Percentiles rank a stretch among this genome's conserved stretches.
phyloP scores from a whole-genome alignment of 2,888 invertebrate species.

The Eucriotettix oculatus region DNA sequence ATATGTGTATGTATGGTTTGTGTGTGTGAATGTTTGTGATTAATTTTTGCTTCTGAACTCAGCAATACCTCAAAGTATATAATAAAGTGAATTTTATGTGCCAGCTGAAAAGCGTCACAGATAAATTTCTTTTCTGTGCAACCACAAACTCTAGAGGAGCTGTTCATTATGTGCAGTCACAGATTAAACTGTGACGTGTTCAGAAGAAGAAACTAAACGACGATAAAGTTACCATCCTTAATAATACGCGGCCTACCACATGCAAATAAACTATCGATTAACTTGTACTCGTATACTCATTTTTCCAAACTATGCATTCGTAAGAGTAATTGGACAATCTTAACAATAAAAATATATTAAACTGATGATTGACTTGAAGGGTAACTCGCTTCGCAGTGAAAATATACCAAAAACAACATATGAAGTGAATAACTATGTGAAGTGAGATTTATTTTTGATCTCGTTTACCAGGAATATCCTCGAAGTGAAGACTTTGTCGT shows the following conservation, averaged over 20 bases:
- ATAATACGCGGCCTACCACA: neutral
- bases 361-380: too few species aligned
- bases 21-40: conserved; percentile 4
- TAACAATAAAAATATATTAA: neutral
- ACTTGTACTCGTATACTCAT: neutral
- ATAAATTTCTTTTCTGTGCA: too few species aligned
- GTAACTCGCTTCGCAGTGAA: neutral
- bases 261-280: neutral
- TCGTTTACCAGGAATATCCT: neutral
- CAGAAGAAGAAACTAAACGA: neutral
- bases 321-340: neutral
- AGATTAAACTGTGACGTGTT: neutral
- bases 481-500: neutral
- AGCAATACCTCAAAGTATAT: too few species aligned
- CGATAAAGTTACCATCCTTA: neutral
- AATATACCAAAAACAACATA: neutral
- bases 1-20: conserved; percentile 1
- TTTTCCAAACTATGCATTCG: neutral
- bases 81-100: too few species aligned
- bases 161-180: neutral
- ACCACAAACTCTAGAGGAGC: too few species aligned
- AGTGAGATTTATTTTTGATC: neutral
- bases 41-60: conserved; percentile 1
- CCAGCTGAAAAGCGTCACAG: too few species aligned
- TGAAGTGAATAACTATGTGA: neutral